A percentile compares a stretch with the other conserved stretches of the same genome.
These are phyloP conservation scores for Electrophaes corylata DNA, from an alignment of 2,888 invertebrate genomes.

Conservation along the genomic window DNA sequence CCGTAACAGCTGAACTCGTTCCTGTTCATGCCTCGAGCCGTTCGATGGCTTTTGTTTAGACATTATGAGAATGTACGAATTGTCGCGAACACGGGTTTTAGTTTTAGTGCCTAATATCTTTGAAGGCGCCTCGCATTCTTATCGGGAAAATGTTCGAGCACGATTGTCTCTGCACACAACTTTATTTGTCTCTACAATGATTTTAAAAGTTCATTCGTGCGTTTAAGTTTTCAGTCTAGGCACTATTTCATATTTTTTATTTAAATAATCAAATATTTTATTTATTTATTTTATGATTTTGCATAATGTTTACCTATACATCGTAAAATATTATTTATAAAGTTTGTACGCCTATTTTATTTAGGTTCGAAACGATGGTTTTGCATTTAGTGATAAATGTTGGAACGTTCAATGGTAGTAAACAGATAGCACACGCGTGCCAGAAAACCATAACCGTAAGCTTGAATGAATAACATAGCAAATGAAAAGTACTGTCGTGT, in stretches of 20 bases:
- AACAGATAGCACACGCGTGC: neutral
- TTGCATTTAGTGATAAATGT: neutral
- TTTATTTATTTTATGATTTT: too few species aligned
- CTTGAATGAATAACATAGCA: conserved; percentile 8
- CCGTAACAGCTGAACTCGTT: conserved; percentile 56
- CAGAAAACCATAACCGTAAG: neutral
- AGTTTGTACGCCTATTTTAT: too few species aligned
- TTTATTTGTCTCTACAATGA: conserved; percentile 38
- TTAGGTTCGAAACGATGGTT: neutral
- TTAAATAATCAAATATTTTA: neutral
- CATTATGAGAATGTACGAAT: conserved; percentile 69
- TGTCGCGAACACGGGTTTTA: conserved; percentile 55
- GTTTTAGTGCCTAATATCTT: conserved; percentile 57
- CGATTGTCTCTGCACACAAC: conserved; percentile 38
- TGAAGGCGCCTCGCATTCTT: conserved; percentile 51
- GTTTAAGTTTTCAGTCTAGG: conserved; percentile 4
- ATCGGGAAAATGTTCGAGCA: conserved; percentile 55
- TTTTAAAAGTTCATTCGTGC: conserved; percentile 30
- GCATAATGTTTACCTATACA: too few species aligned
- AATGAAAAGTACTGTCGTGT: conserved; percentile 15
- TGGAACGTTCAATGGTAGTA: neutral
- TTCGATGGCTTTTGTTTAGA: conserved; percentile 70
- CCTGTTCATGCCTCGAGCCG: conserved; percentile 53
- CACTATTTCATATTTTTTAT: neutral
- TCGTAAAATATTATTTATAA: too few species aligned